Conservation (phyloP, 2,113 vertebrate species). For the Panurus biarmicus region DNA sequence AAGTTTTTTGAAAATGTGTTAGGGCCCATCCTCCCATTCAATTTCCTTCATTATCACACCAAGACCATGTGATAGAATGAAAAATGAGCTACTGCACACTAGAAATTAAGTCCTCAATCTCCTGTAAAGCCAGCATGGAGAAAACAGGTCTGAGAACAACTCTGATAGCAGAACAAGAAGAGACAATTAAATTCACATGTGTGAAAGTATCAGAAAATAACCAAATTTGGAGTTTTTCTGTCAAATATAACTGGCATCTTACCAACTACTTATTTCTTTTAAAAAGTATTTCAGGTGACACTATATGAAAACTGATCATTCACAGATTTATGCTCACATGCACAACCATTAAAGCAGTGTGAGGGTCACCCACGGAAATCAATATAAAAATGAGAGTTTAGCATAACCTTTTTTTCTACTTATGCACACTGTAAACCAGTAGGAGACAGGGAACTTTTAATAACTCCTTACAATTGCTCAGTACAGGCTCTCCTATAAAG, state of each 20-base stretch:
- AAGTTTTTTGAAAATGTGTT: background rate
- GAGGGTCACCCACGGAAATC: background rate
- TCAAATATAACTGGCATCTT: background rate
- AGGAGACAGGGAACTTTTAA: background rate
- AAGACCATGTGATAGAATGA: background rate
- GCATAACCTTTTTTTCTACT: background rate
- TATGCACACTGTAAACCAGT: background rate
- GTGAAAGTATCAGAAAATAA: background rate
- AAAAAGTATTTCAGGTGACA: background rate
- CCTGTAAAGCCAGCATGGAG: background rate
- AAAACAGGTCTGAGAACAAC: background rate
- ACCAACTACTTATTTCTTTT: background rate
- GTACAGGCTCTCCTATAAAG: background rate
- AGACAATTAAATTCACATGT: background rate
- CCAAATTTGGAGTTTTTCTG: background rate
- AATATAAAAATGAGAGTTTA: background rate
- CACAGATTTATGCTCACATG: background rate
- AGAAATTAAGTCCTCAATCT: background rate
- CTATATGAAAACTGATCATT: background rate
- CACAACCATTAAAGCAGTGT: background rate
- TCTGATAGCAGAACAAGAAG: background rate
- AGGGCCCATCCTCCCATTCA: background rate
- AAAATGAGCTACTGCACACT: background rate
- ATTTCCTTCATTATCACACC: background rate
- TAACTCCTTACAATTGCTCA: background rate